Evolutionary conservation across 2,888 invertebrate species (phyloP), one percentile per base, ranked within the genome.

Genomic region (Rotaria socialis): DNA sequence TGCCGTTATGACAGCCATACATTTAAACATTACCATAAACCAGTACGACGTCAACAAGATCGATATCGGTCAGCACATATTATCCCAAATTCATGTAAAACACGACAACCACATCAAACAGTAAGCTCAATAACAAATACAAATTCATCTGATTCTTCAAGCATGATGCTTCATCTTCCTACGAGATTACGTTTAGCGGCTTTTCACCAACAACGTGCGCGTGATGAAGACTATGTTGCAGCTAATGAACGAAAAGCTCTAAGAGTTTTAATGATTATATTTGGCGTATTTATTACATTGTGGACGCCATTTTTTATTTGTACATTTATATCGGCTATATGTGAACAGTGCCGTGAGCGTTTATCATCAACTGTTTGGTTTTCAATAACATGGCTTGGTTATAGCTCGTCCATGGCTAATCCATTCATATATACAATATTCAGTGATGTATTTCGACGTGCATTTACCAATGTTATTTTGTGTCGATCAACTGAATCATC

Each of bases 381-480:
- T 10, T 87, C 89, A 24, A 89, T 90, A 86, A 88, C 90, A 8
- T 91, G 91, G 91, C 89, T 91, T 88, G 91, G 91, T 27, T 91
- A 90, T 80, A 87, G 89, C 35, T 90, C 91, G 3, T 90, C 90
- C 0, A 88, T 91, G 85, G 90, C 90, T 41, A 91, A 91, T 86
- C 91, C 91, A 11, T 90, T 91, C 87, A 91, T 91, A 80, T 91
- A 91, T 86, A 91, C 91, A 11, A 90, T 90, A 90, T 91, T 91
- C 87, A 91, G 90, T 88, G 90, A 90, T 14, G 89, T 90, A 47
- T 91, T 91, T 88, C 88, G 90, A 14, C 87, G 89, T 41, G 89
- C 90, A 19, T 90, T 91, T 87, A 89, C 89, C 80, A 88, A 88
- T 56, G 90, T 91, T 41, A 88, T 91, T 6, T 88, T 89, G 84